Evolutionary conservation across 2,113 vertebrate species (phyloP).

Genomic region (Mastomys coucha): DNA sequence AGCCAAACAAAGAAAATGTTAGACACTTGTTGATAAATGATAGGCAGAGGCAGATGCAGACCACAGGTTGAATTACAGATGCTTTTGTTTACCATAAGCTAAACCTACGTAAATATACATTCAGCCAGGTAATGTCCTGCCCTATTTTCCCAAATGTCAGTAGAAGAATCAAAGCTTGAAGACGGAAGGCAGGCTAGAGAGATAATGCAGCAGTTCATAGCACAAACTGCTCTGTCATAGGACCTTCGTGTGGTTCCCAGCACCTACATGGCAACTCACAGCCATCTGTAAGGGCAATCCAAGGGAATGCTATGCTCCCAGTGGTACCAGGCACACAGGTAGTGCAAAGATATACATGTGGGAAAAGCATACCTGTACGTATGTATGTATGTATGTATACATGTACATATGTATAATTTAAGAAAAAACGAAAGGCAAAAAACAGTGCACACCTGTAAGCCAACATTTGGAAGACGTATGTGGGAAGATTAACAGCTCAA

Average conservation of each 20-base stretch:
- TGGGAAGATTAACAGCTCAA: background rate
- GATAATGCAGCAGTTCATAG: too few relatives aligned
- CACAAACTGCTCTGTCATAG: background rate
- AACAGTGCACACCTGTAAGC: background rate
- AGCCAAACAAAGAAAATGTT: background rate
- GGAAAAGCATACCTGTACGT: too few relatives aligned
- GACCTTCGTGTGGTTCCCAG: background rate
- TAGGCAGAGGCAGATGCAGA: background rate
- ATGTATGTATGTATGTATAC: too few relatives aligned
- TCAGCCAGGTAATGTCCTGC: background rate
- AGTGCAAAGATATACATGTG: background rate
- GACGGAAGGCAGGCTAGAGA: background rate
- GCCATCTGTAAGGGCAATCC: background rate
- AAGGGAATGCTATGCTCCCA: background rate
- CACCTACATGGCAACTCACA: background rate
- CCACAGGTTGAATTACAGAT: background rate
- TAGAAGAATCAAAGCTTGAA: background rate
- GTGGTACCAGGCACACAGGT: background rate
- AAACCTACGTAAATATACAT: slow-evolving; percentile 43
- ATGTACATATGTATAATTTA: background rate
- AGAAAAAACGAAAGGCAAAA: slow-evolving; percentile 2
- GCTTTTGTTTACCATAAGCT: background rate
- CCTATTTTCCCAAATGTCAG: background rate
- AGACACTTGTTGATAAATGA: background rate
- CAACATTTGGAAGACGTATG: background rate